These are phyloP conservation scores for Bubo bubo DNA, from an alignment of 2,113 vertebrate species.

Conservation along the genomic window DNA sequence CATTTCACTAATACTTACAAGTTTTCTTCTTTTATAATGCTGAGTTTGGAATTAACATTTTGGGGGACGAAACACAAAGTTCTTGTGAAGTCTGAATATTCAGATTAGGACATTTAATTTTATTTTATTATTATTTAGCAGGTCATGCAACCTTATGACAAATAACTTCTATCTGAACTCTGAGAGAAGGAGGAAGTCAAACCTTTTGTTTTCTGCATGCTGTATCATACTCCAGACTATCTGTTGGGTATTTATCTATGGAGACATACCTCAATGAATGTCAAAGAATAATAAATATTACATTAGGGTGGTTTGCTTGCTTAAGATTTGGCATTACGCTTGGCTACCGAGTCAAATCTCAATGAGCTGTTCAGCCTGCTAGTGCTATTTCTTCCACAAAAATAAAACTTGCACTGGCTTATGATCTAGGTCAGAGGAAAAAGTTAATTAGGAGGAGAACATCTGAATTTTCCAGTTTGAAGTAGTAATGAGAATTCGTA, in stretches of 20 bases:
- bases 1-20: not conserved
- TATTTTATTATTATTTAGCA: not conserved
- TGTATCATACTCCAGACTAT: not conserved
- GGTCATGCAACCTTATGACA: not conserved
- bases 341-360: not conserved
- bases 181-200: not conserved
- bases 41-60: not conserved
- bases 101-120: not conserved
- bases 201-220: not conserved
- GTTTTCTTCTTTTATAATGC: not conserved
- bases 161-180: not conserved
- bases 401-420: not conserved
- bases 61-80: not conserved
- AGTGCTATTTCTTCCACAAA: not conserved
- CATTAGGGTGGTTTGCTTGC: slow-evolving; percentile 1
- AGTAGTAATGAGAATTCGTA: not conserved
- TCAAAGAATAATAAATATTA: slow-evolving; percentile 35
- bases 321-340: not conserved
- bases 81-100: not conserved
- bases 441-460: not conserved
- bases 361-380: not conserved
- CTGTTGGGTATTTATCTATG: not conserved
- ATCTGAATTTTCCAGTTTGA: not conserved
- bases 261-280: not conserved
- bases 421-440: not conserved